Evolutionary conservation across 92 coral and sea anemone genomes (phyloP), one percentile per base, ranked within the genome.

Genomic region (Porites lobata): DNA sequence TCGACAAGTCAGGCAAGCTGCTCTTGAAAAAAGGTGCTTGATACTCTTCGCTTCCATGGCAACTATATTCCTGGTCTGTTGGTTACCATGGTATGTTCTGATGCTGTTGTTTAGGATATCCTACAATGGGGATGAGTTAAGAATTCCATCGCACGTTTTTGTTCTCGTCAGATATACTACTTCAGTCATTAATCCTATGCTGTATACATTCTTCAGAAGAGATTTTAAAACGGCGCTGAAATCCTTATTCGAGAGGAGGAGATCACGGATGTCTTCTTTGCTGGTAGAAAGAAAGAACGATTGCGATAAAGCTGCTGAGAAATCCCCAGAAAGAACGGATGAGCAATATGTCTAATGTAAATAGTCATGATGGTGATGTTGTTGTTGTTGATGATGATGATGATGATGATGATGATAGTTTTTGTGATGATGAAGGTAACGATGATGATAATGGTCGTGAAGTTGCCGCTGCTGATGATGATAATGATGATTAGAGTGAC

Each of bases 151-250:
- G 8, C 89, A 85, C 14, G 79, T 87, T 26, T 93, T 82, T 51
- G 90, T 80, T 1, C 82, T 88, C 17, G 85, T 93, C 15, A 79
- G 95, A 19, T 93, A 86, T 38, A 62, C 87, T 8, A 86, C 95
- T 4, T 93, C 94, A 5, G 78, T 90, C 26, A 81, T 83, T 9
- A 88, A 93, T 29, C 95, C 95, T 8, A 26, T 90, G 19, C 61
- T 93, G 24, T 93, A 93, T 67, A 90, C 95, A 6, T 86, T 93
- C 77, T 90, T 93, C 79, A 90, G 91, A 83, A 71, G 95, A 56
- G 95, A 93, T 61, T 93, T 93, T 71, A 52, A 81, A 4, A 86
- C 64, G 1, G 94, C 94, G 22, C 43, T 85, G 8, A 65, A 65
- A 8, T 66, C 73, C 20, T 47, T 65, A 19, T 79, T 43, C 32